phyloP scores from a whole-genome alignment of 1,140 invertebrate species.

The Nymphalis io region DNA sequence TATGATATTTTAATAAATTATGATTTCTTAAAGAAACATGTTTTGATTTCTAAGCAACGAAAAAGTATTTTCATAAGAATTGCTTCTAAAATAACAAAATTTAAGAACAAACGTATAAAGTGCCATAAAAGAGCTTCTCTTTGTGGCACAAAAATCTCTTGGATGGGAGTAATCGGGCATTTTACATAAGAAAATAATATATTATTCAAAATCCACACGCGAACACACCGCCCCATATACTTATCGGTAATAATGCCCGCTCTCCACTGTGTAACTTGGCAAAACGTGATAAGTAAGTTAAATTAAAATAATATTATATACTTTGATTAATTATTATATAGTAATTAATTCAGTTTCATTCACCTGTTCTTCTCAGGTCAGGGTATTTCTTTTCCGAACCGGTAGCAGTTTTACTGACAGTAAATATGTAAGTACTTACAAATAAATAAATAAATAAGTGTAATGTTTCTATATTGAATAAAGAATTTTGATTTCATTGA shows the following conservation, averaged over 20 bases:
- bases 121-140: constrained; percentile 72
- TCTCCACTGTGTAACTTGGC: constrained; percentile 41
- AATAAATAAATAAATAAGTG: too few species aligned
- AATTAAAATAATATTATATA: not conserved
- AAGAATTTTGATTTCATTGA: too few species aligned
- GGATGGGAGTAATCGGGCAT: constrained; percentile 75
- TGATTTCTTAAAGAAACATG: not conserved
- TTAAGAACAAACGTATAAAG: constrained; percentile 73
- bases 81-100: constrained; percentile 55
- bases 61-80: constrained; percentile 32
- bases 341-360: too few species aligned
- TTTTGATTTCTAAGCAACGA: constrained; percentile 17
- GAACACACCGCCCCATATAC: constrained; percentile 69
- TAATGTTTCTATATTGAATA: too few species aligned
- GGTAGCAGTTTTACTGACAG: too few species aligned
- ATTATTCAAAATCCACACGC: constrained; percentile 78
- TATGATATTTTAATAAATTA: not conserved
- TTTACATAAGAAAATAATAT: constrained; percentile 80
- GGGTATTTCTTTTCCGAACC: too few species aligned
- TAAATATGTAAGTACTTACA: too few species aligned
- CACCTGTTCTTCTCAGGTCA: too few species aligned
- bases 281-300: constrained; percentile 25
- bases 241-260: constrained; percentile 74
- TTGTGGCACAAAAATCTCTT: constrained; percentile 70
- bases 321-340: too few species aligned